Base-by-base conservation (phyloP, 2,888 invertebrate species). In the Agrochola circellaris region DNA sequence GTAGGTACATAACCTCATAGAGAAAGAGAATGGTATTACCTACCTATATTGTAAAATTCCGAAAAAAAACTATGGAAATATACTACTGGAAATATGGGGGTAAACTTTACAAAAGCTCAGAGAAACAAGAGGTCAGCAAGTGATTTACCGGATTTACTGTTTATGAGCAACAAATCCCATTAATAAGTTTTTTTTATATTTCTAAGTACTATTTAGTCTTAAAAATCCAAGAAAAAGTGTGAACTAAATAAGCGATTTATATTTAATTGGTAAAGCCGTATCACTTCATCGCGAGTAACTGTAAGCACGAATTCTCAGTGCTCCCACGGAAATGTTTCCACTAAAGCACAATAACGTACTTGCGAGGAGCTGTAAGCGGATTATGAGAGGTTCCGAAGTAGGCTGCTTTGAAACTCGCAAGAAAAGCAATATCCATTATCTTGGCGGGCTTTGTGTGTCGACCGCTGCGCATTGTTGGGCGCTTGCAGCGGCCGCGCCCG, bases 391-490 rank as follows among this genome's bases (percentile, higher is more conserved):
- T 95, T 95, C 92, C 93, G 93, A 95, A 95, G 95, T 95, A 95
- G 96, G 95, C 95, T 95, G 95, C 95, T 95, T 95, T 95, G 95
- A 95, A 95, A 95, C 95, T 95, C 92, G 92, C 95, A 95, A 96
- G 95, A 95, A 96, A 96, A 95, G 95, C 96, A 96, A 96, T 96
- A 96, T 96, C 96, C 95, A 96, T 96, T 96, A 96, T 96, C 95
- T 95, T 93, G 94, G 93, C 91, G 88, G 91, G 93, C 94, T 95
- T 95, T 95, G 94, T 95, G 93, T 92, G 92, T 89, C 89, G 92
- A 91, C 91, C 91, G 92, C 91, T 87, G 92, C 88, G 93, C 94
- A 94, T 94, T 95, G 94, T 95, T 91, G 92, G 92, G 87, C 91
- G 92, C 90, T 89, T 92, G 92, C 93, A 92, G 88, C 90, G 90